Evolutionary conservation across 2,797 vertebrate species (phyloP).

Genomic region (Rallus crepitans): DNA sequence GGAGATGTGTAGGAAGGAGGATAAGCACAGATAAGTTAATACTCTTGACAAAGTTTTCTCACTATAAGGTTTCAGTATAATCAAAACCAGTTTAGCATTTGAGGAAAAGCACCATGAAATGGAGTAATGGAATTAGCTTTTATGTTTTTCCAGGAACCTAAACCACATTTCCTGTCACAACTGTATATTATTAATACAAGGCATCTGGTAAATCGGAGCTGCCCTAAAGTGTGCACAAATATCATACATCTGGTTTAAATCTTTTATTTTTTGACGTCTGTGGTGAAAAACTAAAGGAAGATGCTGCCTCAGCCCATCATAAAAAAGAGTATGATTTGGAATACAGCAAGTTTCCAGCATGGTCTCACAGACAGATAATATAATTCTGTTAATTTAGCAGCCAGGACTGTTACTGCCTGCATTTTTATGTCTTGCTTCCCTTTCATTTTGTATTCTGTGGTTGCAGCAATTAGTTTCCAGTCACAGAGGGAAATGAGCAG

Average conservation of each 20-base stretch:
- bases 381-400: constrained; percentile 76
- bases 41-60: constrained; percentile 66
- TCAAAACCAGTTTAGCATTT: constrained; percentile 79
- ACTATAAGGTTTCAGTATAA: constrained; percentile 75
- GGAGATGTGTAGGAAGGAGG: constrained; percentile 3
- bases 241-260: constrained; percentile 78
- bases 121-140: constrained; percentile 84
- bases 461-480: constrained; percentile 68
- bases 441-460: constrained; percentile 63
- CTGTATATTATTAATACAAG: constrained; percentile 85
- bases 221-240: constrained; percentile 76
- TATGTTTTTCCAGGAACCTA: constrained; percentile 84
- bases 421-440: constrained; percentile 58
- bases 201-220: constrained; percentile 84
- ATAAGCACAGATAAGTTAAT: constrained; percentile 51
- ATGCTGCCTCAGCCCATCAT: constrained; percentile 71
- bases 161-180: constrained; percentile 86
- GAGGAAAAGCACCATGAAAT: constrained; percentile 81
- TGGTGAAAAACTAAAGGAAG: constrained; percentile 75
- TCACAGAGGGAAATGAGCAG: constrained; percentile 49
- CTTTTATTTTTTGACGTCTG: constrained; percentile 73
- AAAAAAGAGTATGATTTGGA: constrained; percentile 54
- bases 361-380: constrained; percentile 70
- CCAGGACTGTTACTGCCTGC: constrained; percentile 63
- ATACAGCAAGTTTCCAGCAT: constrained; percentile 61